Evolutionary conservation across 2,888 invertebrate species (phyloP), one percentile per base, ranked within the genome.

Genomic region (Eupithecia centaureata): DNA sequence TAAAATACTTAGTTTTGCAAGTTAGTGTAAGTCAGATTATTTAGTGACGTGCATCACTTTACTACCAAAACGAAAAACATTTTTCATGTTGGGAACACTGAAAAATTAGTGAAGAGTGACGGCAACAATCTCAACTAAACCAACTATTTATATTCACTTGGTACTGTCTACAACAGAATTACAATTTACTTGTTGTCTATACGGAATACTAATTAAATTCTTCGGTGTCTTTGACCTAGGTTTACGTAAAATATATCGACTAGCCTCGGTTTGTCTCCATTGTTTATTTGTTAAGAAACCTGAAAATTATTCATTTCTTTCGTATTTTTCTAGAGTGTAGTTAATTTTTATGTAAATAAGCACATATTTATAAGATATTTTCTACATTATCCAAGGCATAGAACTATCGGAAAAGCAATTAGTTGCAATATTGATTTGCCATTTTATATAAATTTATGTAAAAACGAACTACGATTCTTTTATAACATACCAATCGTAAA

Each of bases 221-320:
- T 70, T 72, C 67, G 61, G 75, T 77, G 85, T 76, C 85, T 82
- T 79, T 82, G 86, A 83, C 83, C 86, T 81, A 78, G 75, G 79
- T 83, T 83, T 80, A 80, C 81, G 77, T 78, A 77, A 33, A 5
- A 5, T 56, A 81, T 71, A 75, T 77, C 76, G 70, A 52, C 52
- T 65, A 66, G 71, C 73, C 70, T 22, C 13, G 15, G 65, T 65
- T 28, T 18, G 77, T 77, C 67, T 79, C 75, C 81, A 78, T 74
- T 79, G 68, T 70, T 59, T 67, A 35, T 70, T 66, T 70, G 66
- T 63, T 42, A 35, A 1, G 15, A 54, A 54, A 28, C 18, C 56
- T 56, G 30, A 15, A 30, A 22, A 47, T 8, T 2, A 22, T 12
- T 47, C 22, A 18, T 12, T 47, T 47, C n/a, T 2, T 0, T 0